Conservation (phyloP, 2,888 invertebrate species). For the Mamestra brassicae region DNA sequence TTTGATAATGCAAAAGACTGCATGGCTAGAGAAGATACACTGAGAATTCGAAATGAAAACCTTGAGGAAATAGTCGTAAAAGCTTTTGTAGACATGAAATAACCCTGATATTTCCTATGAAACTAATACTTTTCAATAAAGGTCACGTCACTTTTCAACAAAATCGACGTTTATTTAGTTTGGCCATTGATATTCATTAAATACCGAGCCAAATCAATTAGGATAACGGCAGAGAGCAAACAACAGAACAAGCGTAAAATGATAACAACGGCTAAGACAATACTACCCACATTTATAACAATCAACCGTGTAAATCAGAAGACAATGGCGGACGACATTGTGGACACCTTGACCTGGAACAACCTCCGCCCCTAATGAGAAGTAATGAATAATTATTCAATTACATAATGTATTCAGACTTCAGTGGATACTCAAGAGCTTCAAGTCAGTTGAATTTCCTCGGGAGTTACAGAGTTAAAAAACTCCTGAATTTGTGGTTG, state of each 20-base stretch:
- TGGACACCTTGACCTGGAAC: constrained; percentile 64
- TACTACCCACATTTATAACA: constrained; percentile 65
- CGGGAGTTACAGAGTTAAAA: no score
- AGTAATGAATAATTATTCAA: constrained; percentile 24
- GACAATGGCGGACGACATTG: constrained; percentile 69
- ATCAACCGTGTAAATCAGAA: constrained; percentile 61
- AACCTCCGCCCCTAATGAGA: constrained; percentile 49
- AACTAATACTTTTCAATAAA: no score
- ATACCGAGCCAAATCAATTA: constrained; percentile 3
- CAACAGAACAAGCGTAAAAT: constrained; percentile 44
- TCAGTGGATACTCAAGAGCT: not conserved
- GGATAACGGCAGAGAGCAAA: constrained; percentile 38
- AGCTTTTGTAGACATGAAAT: no score
- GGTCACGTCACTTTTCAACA: no score
- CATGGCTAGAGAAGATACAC: not conserved
- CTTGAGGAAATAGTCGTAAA: not conserved
- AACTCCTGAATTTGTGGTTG: not conserved
- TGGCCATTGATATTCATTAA: not conserved
- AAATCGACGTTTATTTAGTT: no score
- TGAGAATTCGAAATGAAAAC: not conserved
- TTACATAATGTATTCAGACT: constrained; percentile 22
- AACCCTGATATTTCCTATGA: no score
- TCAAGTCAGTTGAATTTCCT: not conserved
- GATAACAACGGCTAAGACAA: constrained; percentile 51
- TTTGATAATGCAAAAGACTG: not conserved